These are phyloP conservation scores for Lanius ludovicianus DNA, from an alignment of 2,113 vertebrate species.

Conservation along the genomic window DNA sequence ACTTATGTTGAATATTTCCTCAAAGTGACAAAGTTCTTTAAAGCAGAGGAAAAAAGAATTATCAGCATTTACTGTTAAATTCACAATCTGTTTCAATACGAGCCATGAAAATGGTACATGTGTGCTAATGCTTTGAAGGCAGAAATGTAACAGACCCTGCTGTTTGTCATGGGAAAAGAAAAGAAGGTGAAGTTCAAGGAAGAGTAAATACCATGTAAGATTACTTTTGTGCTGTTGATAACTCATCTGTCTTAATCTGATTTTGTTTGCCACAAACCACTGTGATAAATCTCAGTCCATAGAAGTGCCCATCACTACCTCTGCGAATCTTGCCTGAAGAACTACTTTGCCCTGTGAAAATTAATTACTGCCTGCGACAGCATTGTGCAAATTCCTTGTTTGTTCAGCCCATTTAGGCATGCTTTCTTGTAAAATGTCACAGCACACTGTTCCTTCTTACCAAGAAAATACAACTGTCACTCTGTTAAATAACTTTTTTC, in stretches of 20 bases:
- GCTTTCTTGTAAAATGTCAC: slow-evolving; percentile 38
- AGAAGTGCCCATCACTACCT: background rate
- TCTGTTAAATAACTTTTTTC: slow-evolving; percentile 10
- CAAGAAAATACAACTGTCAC: slow-evolving; percentile 8
- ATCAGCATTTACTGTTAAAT: background rate
- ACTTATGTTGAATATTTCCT: background rate
- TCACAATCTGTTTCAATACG: background rate
- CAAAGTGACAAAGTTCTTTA: background rate
- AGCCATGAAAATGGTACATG: background rate
- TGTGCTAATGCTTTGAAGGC: background rate
- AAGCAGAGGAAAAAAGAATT: background rate
- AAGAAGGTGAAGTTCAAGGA: background rate
- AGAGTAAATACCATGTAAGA: background rate
- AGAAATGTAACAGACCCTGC: background rate
- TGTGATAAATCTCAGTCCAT: background rate
- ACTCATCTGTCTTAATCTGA: slow-evolving; percentile 16
- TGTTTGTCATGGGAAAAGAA: background rate
- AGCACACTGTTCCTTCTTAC: slow-evolving; percentile 25
- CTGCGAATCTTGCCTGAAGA: background rate
- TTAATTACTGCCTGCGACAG: slow-evolving; percentile 15
- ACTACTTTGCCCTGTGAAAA: slow-evolving; percentile 13
- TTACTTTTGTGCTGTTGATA: background rate
- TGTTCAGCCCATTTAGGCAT: background rate
- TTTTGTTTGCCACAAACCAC: background rate
- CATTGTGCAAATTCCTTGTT: slow-evolving; percentile 32